Conservation (phyloP, 2,888 invertebrate genomes). For the Harpagoxenus sublaevis region DNA sequence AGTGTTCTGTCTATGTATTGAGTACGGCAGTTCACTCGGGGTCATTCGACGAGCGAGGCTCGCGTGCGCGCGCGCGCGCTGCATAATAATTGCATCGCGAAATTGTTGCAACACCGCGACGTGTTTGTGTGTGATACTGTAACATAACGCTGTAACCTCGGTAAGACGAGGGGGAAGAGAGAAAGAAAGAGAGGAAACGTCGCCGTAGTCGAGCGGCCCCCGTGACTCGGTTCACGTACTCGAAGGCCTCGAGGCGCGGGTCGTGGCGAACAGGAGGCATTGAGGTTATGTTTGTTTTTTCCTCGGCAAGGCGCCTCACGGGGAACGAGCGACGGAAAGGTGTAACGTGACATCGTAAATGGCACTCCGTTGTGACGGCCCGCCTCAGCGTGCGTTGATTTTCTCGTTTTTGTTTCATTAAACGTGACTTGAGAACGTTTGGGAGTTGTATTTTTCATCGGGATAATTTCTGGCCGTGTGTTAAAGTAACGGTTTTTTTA, state of each 20-base stretch:
- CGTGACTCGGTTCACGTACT: slow-evolving; percentile 7
- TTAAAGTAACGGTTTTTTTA: slow-evolving; percentile 4
- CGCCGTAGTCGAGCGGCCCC: not conserved
- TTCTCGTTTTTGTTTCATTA: not conserved
- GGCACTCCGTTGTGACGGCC: not conserved
- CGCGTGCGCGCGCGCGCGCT: slow-evolving; percentile 33
- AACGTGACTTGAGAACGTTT: not conserved
- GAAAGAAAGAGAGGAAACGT: not conserved
- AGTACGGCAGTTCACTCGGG: slow-evolving; percentile 78
- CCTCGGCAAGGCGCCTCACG: slow-evolving; percentile 70
- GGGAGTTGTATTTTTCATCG: not conserved
- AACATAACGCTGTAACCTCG: not conserved
- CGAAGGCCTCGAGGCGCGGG: not conserved
- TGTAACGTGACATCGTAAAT: slow-evolving; percentile 72
- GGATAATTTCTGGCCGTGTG: not conserved
- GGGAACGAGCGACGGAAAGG: slow-evolving; percentile 74
- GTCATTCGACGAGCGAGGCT: slow-evolving; percentile 53
- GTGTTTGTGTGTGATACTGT: slow-evolving; percentile 25
- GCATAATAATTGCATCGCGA: slow-evolving; percentile 36
- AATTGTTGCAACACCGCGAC: slow-evolving; percentile 3
- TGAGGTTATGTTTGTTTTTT: slow-evolving; percentile 80
- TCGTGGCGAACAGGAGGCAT: slow-evolving; percentile 38
- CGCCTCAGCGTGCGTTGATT: slow-evolving; percentile 8
- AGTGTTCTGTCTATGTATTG: slow-evolving; percentile 74
- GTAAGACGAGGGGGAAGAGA: not conserved